Conservation (phyloP, 2,797 vertebrate genomes). For the Sphenopsis melanotis region DNA sequence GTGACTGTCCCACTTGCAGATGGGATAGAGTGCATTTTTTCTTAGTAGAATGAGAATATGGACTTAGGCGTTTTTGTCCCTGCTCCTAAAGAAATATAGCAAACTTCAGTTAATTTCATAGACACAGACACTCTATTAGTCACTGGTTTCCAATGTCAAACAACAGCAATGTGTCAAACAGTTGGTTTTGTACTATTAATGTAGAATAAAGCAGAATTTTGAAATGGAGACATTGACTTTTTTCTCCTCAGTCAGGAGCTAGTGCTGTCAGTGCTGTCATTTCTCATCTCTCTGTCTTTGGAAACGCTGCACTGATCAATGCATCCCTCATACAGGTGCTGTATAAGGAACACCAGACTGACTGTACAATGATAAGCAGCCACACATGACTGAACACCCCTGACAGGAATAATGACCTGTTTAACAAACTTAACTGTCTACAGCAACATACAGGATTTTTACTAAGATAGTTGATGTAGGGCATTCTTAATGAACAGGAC, state of each 20-base stretch:
- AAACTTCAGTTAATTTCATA: neutral
- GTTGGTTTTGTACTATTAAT: neutral
- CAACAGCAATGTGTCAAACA: neutral
- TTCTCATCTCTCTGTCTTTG: neutral
- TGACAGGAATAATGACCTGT: neutral
- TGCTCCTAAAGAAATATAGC: neutral
- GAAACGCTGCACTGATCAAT: neutral
- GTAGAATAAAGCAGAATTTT: neutral
- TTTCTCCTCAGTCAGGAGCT: neutral
- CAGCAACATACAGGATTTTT: neutral
- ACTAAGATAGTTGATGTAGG: neutral
- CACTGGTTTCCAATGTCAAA: neutral
- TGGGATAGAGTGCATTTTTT: neutral
- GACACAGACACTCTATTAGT: neutral
- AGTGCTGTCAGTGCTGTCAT: neutral
- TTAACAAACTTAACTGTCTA: neutral
- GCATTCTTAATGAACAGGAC: neutral
- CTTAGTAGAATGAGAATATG: neutral
- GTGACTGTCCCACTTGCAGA: neutral
- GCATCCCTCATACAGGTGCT: neutral
- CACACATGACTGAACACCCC: neutral
- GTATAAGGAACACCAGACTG: neutral
- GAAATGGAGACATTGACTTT: neutral
- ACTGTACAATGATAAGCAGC: neutral
- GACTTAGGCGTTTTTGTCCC: neutral